Conservation (phyloP, 1,140 invertebrate genomes). For the Psilanteris sp. region DNA sequence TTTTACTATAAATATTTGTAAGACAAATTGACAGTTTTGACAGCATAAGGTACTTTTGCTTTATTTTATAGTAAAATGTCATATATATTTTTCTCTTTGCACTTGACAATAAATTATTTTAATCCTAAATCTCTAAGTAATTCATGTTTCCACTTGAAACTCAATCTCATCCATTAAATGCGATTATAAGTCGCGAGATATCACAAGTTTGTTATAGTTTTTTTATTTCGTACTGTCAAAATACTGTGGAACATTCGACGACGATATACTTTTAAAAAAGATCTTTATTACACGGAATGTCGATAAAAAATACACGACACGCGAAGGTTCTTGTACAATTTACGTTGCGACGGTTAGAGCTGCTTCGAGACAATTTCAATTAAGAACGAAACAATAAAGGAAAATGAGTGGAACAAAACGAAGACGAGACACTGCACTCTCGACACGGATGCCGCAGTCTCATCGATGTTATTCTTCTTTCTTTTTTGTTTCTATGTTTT, state of each 20-base stretch:
- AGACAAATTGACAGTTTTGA: no score
- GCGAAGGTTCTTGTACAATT: conserved; percentile 48
- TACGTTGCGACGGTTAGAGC: conserved; percentile 35
- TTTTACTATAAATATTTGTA: no score
- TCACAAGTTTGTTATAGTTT: conserved; percentile 13
- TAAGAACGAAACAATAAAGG: conserved; percentile 61
- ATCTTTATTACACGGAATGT: conserved; percentile 47
- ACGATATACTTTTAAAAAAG: conserved; percentile 43
- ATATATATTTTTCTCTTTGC: no score
- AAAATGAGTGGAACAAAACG: conserved; percentile 61
- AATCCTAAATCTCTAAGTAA: neutral
- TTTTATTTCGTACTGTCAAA: conserved; percentile 15
- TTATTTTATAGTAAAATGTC: no score
- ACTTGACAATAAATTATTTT: conserved; percentile 4
- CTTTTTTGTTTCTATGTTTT: conserved; percentile 8
- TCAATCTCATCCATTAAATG: conserved; percentile 12
- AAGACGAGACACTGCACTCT: conserved; percentile 41
- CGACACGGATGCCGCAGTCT: conserved; percentile 33
- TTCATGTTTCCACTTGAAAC: conserved; percentile 3
- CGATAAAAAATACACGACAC: conserved; percentile 48
- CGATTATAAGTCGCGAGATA: conserved; percentile 7
- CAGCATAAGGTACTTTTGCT: no score
- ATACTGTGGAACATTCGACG: conserved; percentile 45
- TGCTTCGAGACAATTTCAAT: conserved; percentile 61
- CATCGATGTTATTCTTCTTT: conserved; percentile 31